These are phyloP conservation scores for Sericinus montela DNA, from an alignment of 2,888 invertebrate species.

Conservation along the genomic window DNA sequence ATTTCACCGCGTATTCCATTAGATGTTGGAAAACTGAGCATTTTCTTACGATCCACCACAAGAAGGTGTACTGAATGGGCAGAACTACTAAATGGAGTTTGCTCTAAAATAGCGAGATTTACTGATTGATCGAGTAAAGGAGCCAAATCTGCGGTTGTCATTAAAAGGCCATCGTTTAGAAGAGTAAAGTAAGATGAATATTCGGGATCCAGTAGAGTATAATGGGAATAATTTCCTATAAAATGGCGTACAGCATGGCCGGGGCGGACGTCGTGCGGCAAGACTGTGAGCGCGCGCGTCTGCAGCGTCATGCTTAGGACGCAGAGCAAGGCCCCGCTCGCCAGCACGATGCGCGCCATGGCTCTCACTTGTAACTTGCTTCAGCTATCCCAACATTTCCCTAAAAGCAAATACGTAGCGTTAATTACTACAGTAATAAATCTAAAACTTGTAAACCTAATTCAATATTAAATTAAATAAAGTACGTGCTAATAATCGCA, in stretches of 20 bases:
- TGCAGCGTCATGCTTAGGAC: conserved; percentile 50
- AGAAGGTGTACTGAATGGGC: conserved; percentile 90
- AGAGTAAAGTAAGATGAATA: conserved; percentile 93
- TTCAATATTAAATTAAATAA: too few species aligned
- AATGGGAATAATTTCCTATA: conserved; percentile 75
- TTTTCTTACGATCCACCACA: conserved; percentile 89
- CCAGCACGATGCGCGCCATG: conserved; percentile 63
- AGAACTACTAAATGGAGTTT: conserved; percentile 87
- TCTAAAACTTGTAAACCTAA: too few species aligned
- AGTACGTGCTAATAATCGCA: neutral
- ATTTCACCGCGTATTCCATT: conserved; percentile 84
- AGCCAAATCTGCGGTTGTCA: conserved; percentile 92
- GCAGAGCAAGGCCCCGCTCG: conserved; percentile 62
- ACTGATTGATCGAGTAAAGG: conserved; percentile 90
- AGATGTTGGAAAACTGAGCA: conserved; percentile 86
- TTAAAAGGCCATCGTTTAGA: conserved; percentile 91
- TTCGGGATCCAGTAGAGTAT: conserved; percentile 85
- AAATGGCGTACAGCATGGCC: conserved; percentile 93
- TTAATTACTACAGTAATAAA: neutral
- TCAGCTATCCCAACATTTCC: conserved; percentile 64
- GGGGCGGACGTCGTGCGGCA: conserved; percentile 94
- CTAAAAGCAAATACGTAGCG: conserved; percentile 33
- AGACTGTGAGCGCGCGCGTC: conserved; percentile 78
- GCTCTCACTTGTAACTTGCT: conserved; percentile 34
- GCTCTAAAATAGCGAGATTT: conserved; percentile 89